A percentile compares a stretch with the other conserved stretches of the same genome.
Conservation (phyloP, 2,888 invertebrate genomes). For the Aspidiotus rigidus region DNA sequence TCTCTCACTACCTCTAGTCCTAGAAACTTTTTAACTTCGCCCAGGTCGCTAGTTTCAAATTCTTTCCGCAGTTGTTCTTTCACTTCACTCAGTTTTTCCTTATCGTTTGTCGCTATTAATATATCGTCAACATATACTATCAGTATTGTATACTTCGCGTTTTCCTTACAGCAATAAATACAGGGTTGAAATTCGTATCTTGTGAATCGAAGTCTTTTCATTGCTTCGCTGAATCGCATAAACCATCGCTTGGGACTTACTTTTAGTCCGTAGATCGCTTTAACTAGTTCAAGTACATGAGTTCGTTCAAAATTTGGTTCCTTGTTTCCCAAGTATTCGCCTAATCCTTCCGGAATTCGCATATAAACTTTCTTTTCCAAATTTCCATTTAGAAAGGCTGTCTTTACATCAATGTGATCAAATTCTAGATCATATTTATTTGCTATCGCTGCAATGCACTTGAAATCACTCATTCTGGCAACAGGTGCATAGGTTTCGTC, state of each 20-base stretch:
- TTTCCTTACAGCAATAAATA: not conserved
- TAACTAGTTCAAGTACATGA: not conserved
- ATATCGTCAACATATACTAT: not conserved
- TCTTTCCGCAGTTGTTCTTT: not conserved
- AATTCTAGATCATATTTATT: not conserved
- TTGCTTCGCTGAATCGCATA: not conserved
- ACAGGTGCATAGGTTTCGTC: not conserved
- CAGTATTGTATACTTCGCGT: not conserved
- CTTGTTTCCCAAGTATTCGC: not conserved
- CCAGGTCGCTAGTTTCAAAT: not conserved
- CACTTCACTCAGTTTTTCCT: not conserved
- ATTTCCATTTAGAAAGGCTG: not conserved
- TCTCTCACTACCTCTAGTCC: not conserved
- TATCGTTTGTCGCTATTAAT: not conserved
- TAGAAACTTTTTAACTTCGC: not conserved
- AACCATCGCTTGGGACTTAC: not conserved
- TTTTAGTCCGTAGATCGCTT: not conserved
- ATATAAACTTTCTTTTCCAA: not conserved
- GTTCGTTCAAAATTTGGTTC: not conserved
- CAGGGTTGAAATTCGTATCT: not conserved
- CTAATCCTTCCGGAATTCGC: not conserved
- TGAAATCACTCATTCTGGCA: not conserved
- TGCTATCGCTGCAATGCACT: not conserved
- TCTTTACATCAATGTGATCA: not conserved
- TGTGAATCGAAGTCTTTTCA: not conserved